phyloP scores from a whole-genome alignment of 2,113 vertebrate species.

The Pachycephala philippinensis region DNA sequence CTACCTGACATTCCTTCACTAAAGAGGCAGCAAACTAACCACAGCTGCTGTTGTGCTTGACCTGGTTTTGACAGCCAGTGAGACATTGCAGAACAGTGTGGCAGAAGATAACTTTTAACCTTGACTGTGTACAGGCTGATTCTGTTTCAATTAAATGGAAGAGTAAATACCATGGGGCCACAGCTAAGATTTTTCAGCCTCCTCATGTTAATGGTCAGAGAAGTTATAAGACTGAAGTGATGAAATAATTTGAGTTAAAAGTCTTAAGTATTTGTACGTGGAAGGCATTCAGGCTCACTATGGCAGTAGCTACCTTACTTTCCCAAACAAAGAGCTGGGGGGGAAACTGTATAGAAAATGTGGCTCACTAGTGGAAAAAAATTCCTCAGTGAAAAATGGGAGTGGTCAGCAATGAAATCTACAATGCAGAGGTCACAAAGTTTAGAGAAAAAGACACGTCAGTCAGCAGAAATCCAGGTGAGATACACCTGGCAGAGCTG shows the following conservation, averaged over 20 bases:
- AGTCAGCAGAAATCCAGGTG: neutral
- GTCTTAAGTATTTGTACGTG: neutral
- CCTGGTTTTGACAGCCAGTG: neutral
- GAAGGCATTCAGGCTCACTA: neutral
- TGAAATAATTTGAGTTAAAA: neutral
- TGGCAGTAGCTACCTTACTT: neutral
- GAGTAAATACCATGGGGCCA: neutral
- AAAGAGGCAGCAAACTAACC: neutral
- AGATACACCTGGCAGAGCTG: neutral
- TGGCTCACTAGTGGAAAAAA: neutral
- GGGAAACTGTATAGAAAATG: neutral
- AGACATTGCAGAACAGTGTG: conserved; percentile 5
- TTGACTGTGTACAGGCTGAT: neutral
- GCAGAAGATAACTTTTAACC: conserved; percentile 43
- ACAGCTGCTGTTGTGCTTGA: neutral
- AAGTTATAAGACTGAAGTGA: neutral
- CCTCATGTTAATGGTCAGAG: neutral
- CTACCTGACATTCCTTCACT: neutral
- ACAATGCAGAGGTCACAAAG: neutral
- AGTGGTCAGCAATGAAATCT: neutral
- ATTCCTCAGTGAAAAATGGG: neutral
- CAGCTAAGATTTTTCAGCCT: neutral
- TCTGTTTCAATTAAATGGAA: neutral
- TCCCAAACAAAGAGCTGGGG: neutral
- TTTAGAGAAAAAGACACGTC: neutral